phyloP scores from a whole-genome alignment of 2,888 invertebrate genomes.

The Magallana nippona region DNA sequence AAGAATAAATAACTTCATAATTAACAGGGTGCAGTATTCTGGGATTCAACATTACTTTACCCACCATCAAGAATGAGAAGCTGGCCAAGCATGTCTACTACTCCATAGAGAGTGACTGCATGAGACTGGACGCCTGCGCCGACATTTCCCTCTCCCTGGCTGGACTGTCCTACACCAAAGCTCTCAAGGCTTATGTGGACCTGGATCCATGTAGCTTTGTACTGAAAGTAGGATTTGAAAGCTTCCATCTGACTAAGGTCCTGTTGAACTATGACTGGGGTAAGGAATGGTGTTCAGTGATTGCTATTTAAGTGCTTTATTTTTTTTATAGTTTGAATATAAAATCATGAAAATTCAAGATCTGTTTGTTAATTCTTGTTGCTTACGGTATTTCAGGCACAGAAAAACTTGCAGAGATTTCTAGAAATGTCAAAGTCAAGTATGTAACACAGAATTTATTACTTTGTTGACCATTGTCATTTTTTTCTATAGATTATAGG shows the following conservation, averaged over 20 bases:
- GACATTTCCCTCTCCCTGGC: slow-evolving; percentile 32
- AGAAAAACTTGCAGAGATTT: slow-evolving; percentile 42
- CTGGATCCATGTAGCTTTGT: slow-evolving; percentile 64
- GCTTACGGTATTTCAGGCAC: slow-evolving; percentile 29
- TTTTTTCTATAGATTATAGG: background rate
- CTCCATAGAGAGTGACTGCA: slow-evolving; percentile 60
- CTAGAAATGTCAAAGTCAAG: slow-evolving; percentile 37
- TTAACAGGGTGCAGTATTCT: slow-evolving; percentile 4
- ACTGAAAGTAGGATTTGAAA: slow-evolving; percentile 46
- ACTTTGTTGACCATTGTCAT: background rate
- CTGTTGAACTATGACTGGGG: slow-evolving; percentile 48
- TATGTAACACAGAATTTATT: background rate
- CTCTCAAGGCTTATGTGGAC: slow-evolving; percentile 57
- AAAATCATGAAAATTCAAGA: background rate
- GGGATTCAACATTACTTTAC: slow-evolving; percentile 38
- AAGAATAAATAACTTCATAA: background rate
- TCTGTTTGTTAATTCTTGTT: background rate
- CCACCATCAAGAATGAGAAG: slow-evolving; percentile 32
- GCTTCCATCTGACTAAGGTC: slow-evolving; percentile 34
- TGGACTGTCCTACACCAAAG: slow-evolving; percentile 37
- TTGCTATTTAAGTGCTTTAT: background rate
- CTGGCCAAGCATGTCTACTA: slow-evolving; percentile 54
- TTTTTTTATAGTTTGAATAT: background rate
- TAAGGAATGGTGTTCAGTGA: slow-evolving; percentile 7
- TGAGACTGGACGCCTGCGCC: slow-evolving; percentile 66